Conservation (phyloP, 2,113 vertebrate species). For the Sylvietta virens region DNA sequence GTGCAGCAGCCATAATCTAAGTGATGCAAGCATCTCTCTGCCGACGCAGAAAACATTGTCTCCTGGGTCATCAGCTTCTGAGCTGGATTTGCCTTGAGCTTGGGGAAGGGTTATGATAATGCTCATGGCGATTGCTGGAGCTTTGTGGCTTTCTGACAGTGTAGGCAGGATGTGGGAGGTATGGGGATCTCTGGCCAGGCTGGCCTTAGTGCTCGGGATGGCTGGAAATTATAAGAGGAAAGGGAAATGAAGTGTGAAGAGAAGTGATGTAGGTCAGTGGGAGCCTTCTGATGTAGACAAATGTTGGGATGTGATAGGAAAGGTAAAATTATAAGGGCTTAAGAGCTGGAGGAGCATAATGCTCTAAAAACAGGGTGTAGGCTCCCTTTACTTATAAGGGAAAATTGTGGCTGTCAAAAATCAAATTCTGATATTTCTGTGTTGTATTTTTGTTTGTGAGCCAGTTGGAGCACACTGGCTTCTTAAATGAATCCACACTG, state of each 20-base stretch:
- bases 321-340: background rate
- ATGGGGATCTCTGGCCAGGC: background rate
- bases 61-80: background rate
- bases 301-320: background rate
- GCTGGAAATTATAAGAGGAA: rapidly evolving
- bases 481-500: background rate
- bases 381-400: background rate
- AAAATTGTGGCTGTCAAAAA: background rate
- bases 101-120: background rate
- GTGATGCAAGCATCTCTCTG: background rate
- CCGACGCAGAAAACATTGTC: background rate
- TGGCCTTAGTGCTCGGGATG: background rate
- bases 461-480: background rate
- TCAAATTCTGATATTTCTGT: background rate
- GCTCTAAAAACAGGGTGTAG: background rate
- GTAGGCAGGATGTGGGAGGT: background rate
- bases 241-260: background rate
- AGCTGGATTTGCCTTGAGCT: background rate
- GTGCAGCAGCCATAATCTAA: background rate
- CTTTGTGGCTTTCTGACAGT: background rate
- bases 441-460: background rate
- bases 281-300: background rate
- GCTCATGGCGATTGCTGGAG: background rate
- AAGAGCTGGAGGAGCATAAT: background rate
- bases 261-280: background rate